A percentile compares a stretch with the other conserved stretches of the same genome.
phyloP scores from a whole-genome alignment of 2,113 vertebrate genomes.

The Boulengeromyrus knoepffleri region DNA sequence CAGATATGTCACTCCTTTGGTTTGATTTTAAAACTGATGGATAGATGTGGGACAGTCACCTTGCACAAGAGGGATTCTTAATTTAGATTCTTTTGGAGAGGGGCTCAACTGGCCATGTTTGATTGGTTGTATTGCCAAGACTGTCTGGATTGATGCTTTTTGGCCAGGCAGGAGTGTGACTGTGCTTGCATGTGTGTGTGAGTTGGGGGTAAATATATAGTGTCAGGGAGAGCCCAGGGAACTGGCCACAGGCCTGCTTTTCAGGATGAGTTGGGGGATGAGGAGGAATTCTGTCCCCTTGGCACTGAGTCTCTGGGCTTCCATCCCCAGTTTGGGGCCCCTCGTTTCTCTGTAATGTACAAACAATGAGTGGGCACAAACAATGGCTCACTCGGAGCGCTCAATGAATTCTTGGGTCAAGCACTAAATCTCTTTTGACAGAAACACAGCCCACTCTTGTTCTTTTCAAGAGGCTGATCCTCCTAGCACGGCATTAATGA shows the following conservation, averaged over 20 bases:
- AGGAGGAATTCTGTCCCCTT: constrained; percentile 17
- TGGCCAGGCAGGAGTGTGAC: not conserved
- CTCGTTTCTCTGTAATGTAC: constrained; percentile 46
- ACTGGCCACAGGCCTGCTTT: not conserved
- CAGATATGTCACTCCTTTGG: not conserved
- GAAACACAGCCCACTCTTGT: constrained; percentile 69
- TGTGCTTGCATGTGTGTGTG: not conserved
- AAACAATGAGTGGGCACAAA: constrained; percentile 68
- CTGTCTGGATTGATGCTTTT: not conserved
- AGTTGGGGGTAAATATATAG: not conserved
- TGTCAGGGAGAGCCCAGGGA: not conserved
- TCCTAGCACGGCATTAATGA: constrained; percentile 58
- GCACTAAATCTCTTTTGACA: constrained; percentile 63
- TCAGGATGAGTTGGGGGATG: not conserved
- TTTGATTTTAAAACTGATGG: not conserved
- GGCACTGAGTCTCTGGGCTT: constrained; percentile 43
- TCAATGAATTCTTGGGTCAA: constrained; percentile 64
- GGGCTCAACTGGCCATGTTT: not conserved
- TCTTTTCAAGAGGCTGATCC: constrained; percentile 63
- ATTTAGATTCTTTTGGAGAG: constrained; percentile 2
- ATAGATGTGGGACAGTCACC: not conserved
- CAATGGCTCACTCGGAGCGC: constrained; percentile 61
- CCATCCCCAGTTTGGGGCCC: constrained; percentile 27
- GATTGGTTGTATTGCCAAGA: constrained; percentile 7
- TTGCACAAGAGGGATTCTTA: not conserved